These are phyloP conservation scores for Scleropages formosus DNA, from an alignment of 2,797 vertebrate species.

Conservation along the genomic window DNA sequence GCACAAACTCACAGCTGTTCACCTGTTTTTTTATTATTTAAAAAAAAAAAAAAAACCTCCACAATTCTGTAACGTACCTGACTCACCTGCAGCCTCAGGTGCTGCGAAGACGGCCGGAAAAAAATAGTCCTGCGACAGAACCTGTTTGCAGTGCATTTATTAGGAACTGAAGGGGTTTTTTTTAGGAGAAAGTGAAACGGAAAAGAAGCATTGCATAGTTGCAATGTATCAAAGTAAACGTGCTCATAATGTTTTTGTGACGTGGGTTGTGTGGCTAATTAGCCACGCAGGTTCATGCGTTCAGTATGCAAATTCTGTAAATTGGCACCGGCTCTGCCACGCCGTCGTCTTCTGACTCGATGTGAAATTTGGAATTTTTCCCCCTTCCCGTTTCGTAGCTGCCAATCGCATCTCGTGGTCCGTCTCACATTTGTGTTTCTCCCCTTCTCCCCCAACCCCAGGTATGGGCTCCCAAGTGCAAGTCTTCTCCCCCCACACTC, in stretches of 20 bases:
- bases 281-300: background rate
- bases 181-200: too few relatives aligned
- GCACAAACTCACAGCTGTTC: background rate
- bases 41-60: too few relatives aligned
- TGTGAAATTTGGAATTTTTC: background rate
- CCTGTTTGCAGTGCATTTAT: too few relatives aligned
- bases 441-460: constrained; percentile 61
- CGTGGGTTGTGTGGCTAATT: background rate
- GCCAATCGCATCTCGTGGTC: constrained; percentile 62
- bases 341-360: background rate
- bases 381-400: constrained; percentile 31
- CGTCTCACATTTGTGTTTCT: constrained; percentile 67
- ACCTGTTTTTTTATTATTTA: background rate
- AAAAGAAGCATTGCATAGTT: too few relatives aligned
- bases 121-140: background rate
- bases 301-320: background rate
- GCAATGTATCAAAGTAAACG: too few relatives aligned
- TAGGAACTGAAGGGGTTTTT: too few relatives aligned
- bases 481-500: constrained; percentile 95
- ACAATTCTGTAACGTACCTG: background rate
- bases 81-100: background rate
- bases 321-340: background rate
- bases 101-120: background rate
- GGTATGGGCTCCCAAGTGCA: constrained; percentile 99
- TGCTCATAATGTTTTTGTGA: too few relatives aligned